These are phyloP conservation scores for Merluccius polli DNA, from an alignment of 2,797 vertebrate genomes.

Conservation along the genomic window DNA sequence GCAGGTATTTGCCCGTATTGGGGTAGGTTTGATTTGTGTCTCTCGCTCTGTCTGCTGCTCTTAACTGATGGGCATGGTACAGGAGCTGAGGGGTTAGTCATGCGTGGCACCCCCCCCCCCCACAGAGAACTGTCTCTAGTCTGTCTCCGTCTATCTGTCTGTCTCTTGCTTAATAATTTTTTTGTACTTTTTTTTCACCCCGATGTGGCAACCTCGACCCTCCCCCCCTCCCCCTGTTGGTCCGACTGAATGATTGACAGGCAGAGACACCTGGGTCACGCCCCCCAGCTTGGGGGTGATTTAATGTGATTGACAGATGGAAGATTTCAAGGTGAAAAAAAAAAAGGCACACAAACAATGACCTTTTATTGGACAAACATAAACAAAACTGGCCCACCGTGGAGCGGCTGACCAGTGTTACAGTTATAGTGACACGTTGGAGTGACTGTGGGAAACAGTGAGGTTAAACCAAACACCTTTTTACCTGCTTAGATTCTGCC, in stretches of 20 bases:
- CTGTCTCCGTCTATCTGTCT: background rate
- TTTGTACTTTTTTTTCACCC: background rate
- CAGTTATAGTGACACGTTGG: background rate
- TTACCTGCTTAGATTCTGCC: background rate
- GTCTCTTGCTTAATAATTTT: background rate
- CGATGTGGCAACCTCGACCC: background rate
- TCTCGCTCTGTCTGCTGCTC: slow-evolving; percentile 4
- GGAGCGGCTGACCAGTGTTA: background rate
- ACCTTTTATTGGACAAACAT: no score
- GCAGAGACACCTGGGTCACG: background rate
- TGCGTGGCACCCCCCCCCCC: no score
- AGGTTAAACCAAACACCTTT: background rate
- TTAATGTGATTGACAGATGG: slow-evolving; percentile 16
- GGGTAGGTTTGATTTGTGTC: slow-evolving; percentile 35
- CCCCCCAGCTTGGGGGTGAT: background rate
- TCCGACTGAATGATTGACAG: background rate
- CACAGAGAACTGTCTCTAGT: background rate
- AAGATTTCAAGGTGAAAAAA: slow-evolving; percentile 20
- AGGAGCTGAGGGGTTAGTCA: slow-evolving; percentile 16
- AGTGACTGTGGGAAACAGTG: background rate
- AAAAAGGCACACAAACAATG: no score
- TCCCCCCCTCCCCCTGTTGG: background rate
- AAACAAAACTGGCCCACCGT: slow-evolving; percentile 17
- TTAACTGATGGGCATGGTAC: slow-evolving; percentile 41
- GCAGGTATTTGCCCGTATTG: slow-evolving; percentile 15